Base-by-base conservation (phyloP, 2,113 vertebrate genomes). In the Sporophila hypoxantha region DNA sequence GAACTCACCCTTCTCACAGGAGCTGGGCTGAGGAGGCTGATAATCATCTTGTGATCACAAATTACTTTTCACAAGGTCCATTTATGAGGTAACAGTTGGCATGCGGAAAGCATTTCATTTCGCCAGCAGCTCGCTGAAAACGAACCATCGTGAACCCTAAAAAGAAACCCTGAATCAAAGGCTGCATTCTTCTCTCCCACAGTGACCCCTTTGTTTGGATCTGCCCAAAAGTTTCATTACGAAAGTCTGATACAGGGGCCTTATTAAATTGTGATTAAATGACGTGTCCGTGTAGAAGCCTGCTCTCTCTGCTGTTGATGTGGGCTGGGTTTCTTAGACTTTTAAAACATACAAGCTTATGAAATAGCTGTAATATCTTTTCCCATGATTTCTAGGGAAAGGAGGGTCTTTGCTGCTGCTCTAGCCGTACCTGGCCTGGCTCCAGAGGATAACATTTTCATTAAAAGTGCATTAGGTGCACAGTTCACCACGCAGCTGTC, bases 191-290 rank as follows among this genome's bases (percentile, higher is more conserved):
- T 95, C 85, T 94, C 90, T 92, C 80, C 93, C 68, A 94, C 92
- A 94, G 60, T 95, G 89, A 93, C 89, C 83, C 91, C 94, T 96
- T 93, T 95, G 94, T 95, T 93, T 88, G 91, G 80, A 57, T 76
- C 88, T 91, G 68, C 87, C 77, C 88, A 47, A 84, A 95, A 92
- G 82, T 87, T 95, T 93, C 88, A 84, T 95, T 94, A 94, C 20
- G 8, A 93, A 91, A 73, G 88, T 59, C 82, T 85, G 84, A 95
- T 92, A 93, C 89, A 95, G 92, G 92, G 95, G 82, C 84, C 82
- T 95, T 95, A 96, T 93, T 95, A 94, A 95, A 94, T 41, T 87
- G 92, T 91, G 89, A 91, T 94, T 93, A 91, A 92, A 91, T 95
- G 91, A 93, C 76, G 64, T 93, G 76, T 81, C 93, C n/a, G 0